Evolutionary conservation across 1,140 invertebrate species (phyloP).

Genomic region (Heliconius melpomene): DNA sequence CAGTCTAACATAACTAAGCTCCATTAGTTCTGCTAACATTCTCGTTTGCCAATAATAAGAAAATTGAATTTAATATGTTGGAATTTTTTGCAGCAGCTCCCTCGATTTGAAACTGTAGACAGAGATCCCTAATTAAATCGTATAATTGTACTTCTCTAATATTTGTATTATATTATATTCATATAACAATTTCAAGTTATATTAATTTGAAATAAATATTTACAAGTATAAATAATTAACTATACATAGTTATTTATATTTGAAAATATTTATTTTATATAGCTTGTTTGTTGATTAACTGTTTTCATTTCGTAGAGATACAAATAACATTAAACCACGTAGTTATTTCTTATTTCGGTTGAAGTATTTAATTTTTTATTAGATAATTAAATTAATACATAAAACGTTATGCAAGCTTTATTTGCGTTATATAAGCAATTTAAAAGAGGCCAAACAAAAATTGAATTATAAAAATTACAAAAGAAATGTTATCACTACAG

Average conservation of each 20-base stretch:
- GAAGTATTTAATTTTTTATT: neutral
- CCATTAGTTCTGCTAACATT: conserved; percentile 25
- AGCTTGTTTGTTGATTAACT: too few relatives aligned
- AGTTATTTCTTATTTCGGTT: neutral
- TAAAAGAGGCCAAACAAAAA: neutral
- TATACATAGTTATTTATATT: too few relatives aligned
- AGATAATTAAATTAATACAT: neutral
- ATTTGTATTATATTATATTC: too few relatives aligned
- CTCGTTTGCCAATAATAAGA: conserved; percentile 10
- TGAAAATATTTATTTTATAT: too few relatives aligned
- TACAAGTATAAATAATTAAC: too few relatives aligned
- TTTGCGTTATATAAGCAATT: neutral
- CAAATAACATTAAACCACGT: too few relatives aligned
- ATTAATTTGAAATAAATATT: too few relatives aligned
- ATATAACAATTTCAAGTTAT: too few relatives aligned
- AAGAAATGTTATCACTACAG: neutral
- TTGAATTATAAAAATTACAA: neutral
- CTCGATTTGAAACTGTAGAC: neutral
- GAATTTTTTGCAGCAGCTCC: neutral
- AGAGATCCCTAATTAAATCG: too few relatives aligned
- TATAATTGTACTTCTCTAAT: too few relatives aligned
- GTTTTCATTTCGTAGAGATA: too few relatives aligned
- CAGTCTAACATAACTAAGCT: conserved; percentile 25
- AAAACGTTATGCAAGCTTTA: neutral
- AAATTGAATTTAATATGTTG: conserved; percentile 21